These are phyloP conservation scores for Hyles vespertilio DNA, from an alignment of 1,140 invertebrate species.

Conservation along the genomic window DNA sequence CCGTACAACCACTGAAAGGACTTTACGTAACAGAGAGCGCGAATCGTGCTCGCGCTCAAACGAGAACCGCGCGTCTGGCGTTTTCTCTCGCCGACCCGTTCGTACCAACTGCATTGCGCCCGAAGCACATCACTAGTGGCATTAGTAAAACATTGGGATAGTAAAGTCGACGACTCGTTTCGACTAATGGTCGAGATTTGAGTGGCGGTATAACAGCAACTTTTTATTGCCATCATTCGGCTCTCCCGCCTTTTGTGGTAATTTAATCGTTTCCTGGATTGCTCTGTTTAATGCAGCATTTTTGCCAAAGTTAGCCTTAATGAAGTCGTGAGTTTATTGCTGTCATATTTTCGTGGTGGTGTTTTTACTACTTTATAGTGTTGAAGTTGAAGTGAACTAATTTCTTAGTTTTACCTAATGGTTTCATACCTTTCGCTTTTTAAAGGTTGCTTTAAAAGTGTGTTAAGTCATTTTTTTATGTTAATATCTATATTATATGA, in stretches of 20 bases:
- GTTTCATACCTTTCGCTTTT: too few species aligned
- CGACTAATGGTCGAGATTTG: conserved; percentile 41
- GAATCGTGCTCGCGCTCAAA: conserved; percentile 43
- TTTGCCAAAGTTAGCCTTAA: too few species aligned
- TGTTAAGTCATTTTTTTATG: too few species aligned
- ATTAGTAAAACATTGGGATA: conserved; percentile 7
- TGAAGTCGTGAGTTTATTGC: too few species aligned
- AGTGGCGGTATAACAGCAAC: conserved; percentile 34
- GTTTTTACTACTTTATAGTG: too few species aligned
- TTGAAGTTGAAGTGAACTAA: too few species aligned
- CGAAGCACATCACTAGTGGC: conserved; percentile 4
- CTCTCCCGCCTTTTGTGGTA: conserved; percentile 47
- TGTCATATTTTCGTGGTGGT: too few species aligned
- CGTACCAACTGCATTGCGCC: conserved; percentile 51
- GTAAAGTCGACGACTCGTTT: conserved; percentile 27
- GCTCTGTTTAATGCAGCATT: background rate
- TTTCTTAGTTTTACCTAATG: too few species aligned
- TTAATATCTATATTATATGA: too few species aligned
- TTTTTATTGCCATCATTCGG: conserved; percentile 48
- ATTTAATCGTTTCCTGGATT: conserved; percentile 51
- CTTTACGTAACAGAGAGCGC: conserved; percentile 29
- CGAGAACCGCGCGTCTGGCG: conserved; percentile 48
- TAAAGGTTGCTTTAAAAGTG: too few species aligned
- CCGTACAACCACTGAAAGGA: conserved; percentile 16
- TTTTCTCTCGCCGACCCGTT: conserved; percentile 25